phyloP scores from a whole-genome alignment of 2,888 invertebrate species.

The Epistrophella euchroma region DNA sequence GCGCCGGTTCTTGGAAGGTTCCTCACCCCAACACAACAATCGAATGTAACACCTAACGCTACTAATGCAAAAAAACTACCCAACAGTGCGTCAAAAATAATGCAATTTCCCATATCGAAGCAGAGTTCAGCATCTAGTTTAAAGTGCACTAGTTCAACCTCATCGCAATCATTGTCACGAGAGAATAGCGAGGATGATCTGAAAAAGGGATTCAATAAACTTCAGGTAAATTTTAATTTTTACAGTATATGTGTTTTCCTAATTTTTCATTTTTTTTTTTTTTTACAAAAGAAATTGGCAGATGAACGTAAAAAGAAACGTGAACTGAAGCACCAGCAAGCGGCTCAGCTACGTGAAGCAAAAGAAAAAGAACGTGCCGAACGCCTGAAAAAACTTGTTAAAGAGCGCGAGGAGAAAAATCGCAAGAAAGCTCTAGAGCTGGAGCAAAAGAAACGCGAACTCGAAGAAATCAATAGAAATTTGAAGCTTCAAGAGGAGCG shows the following conservation, averaged over 20 bases:
- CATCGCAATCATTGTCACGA: slow-evolving; percentile 79
- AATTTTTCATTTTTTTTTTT: background rate
- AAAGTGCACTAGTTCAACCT: slow-evolving; percentile 76
- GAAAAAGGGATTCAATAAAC: slow-evolving; percentile 79
- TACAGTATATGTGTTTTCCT: no score
- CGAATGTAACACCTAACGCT: slow-evolving; percentile 75
- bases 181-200: slow-evolving; percentile 83
- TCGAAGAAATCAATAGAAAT: slow-evolving; percentile 82
- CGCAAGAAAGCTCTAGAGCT: slow-evolving; percentile 80
- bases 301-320: slow-evolving; percentile 83
- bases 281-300: slow-evolving; percentile 77
- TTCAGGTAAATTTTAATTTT: slow-evolving; percentile 61
- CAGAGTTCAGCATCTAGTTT: slow-evolving; percentile 76
- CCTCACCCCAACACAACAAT: slow-evolving; percentile 81
- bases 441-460: slow-evolving; percentile 80
- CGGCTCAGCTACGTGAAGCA: slow-evolving; percentile 81
- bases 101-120: slow-evolving; percentile 77
- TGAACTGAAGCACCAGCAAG: slow-evolving; percentile 82
- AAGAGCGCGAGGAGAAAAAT: slow-evolving; percentile 83
- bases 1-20: slow-evolving; percentile 80
- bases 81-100: slow-evolving; percentile 80
- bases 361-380: slow-evolving; percentile 83
- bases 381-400: slow-evolving; percentile 80
- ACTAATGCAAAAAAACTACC: slow-evolving; percentile 80
- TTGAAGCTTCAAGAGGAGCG: slow-evolving; percentile 80